phyloP scores from a whole-genome alignment of 2,797 vertebrate species.

The Acanthiza pusilla region DNA sequence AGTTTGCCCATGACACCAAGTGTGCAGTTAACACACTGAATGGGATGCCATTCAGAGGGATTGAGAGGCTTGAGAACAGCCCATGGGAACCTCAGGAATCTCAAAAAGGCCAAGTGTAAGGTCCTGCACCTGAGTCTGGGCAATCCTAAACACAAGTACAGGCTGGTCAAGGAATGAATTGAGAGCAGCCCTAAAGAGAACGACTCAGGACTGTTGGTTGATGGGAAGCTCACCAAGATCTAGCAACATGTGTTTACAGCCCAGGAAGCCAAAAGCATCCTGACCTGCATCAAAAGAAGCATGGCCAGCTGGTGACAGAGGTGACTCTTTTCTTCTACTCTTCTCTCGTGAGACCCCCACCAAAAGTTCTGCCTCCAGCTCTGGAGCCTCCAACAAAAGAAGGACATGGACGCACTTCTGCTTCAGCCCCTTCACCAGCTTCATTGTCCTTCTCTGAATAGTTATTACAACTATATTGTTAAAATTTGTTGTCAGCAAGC shows the following conservation, averaged over 20 bases:
- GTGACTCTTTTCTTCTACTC: background rate
- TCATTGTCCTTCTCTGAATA: background rate
- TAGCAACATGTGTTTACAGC: background rate
- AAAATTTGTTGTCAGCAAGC: background rate
- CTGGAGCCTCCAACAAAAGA: background rate
- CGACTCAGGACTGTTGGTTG: background rate
- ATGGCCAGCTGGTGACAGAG: fast-evolving
- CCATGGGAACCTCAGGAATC: background rate
- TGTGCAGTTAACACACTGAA: background rate
- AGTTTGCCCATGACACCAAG: fast-evolving
- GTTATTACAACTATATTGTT: background rate
- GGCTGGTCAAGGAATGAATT: background rate
- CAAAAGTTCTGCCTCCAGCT: background rate
- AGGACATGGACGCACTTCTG: background rate
- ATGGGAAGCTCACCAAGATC: background rate
- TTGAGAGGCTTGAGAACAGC: background rate
- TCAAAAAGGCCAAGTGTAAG: background rate
- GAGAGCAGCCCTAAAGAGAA: background rate
- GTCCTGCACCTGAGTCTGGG: background rate
- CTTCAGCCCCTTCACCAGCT: background rate
- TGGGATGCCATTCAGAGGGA: background rate
- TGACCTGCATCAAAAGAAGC: background rate
- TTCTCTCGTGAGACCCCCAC: background rate
- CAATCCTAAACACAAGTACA: background rate
- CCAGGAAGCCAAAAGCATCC: background rate